Percentiles rank a stretch among this genome's conserved stretches.
Conservation (phyloP, 1,140 invertebrate genomes). For the Epicauta chinensis region DNA sequence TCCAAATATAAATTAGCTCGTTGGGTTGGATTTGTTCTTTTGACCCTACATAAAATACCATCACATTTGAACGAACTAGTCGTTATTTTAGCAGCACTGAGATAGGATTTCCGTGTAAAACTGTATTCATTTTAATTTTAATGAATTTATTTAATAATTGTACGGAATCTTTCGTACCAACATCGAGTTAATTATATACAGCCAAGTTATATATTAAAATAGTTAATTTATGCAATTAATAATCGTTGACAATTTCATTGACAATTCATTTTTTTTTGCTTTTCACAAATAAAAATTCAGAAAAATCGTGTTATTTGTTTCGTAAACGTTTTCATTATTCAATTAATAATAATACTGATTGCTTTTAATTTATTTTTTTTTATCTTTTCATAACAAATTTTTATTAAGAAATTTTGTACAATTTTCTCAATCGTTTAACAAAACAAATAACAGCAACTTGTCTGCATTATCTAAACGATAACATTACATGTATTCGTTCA, state of each 20-base stretch:
- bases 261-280: slow-evolving; percentile 24
- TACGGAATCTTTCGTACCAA: slow-evolving; percentile 37
- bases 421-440: slow-evolving; percentile 4
- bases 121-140: too few relatives aligned
- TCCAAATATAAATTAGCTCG: too few relatives aligned
- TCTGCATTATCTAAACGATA: not conserved
- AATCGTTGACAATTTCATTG: slow-evolving; percentile 39
- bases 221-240: slow-evolving; percentile 33
- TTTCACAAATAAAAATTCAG: too few relatives aligned
- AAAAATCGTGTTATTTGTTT: slow-evolving; percentile 17
- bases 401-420: slow-evolving; percentile 39
- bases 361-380: slow-evolving; percentile 26
- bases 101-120: too few relatives aligned
- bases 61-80: too few relatives aligned
- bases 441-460: slow-evolving; percentile 22
- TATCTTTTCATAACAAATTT: slow-evolving; percentile 23
- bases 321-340: slow-evolving; percentile 5
- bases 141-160: slow-evolving; percentile 33
- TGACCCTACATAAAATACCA: too few relatives aligned
- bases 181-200: slow-evolving; percentile 41
- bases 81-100: too few relatives aligned
- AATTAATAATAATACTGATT: slow-evolving; percentile 36
- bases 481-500: slow-evolving; percentile 17
- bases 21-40: too few relatives aligned
- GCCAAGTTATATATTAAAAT: slow-evolving; percentile 41